These are phyloP conservation scores for Drosophila quadrilineata DNA, from an alignment of 1,140 invertebrate genomes.

Conservation along the genomic window DNA sequence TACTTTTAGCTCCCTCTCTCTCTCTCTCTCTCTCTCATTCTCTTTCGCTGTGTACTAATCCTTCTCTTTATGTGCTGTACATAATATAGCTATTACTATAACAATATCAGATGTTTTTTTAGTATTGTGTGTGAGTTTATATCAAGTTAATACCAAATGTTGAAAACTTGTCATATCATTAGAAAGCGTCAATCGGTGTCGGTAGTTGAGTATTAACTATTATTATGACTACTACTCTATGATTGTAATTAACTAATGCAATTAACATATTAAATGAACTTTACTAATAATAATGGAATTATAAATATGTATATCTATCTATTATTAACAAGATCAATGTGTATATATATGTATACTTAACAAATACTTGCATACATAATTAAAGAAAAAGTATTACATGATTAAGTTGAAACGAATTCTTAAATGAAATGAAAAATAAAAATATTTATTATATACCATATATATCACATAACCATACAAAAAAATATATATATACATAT, in stretches of 20 bases:
- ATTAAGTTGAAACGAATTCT: no score
- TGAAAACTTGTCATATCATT: constrained; percentile 40
- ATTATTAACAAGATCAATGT: constrained; percentile 30
- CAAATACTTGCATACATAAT: constrained; percentile 8
- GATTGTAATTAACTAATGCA: not conserved
- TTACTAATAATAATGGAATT: constrained; percentile 8
- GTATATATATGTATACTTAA: constrained; percentile 46
- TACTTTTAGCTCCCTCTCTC: not conserved
- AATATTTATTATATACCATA: no score
- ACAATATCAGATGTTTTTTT: constrained; percentile 27
- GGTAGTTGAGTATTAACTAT: constrained; percentile 32
- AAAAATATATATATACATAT: constrained; percentile 26
- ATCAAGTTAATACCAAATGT: constrained; percentile 21
- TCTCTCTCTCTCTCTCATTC: not conserved
- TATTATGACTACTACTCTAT: no score
- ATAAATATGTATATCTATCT: constrained; percentile 4
- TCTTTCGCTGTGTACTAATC: constrained; percentile 8
- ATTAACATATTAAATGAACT: constrained; percentile 9
- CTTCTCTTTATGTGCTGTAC: constrained; percentile 63
- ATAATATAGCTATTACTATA: constrained; percentile 39
- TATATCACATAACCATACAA: no score
- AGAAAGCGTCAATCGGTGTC: constrained; percentile 38
- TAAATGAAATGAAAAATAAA: constrained; percentile 25
- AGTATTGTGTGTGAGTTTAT: constrained; percentile 27
- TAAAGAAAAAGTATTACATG: no score